phyloP scores from a whole-genome alignment of 1,140 invertebrate species.

The Trichonephila clavata region DNA sequence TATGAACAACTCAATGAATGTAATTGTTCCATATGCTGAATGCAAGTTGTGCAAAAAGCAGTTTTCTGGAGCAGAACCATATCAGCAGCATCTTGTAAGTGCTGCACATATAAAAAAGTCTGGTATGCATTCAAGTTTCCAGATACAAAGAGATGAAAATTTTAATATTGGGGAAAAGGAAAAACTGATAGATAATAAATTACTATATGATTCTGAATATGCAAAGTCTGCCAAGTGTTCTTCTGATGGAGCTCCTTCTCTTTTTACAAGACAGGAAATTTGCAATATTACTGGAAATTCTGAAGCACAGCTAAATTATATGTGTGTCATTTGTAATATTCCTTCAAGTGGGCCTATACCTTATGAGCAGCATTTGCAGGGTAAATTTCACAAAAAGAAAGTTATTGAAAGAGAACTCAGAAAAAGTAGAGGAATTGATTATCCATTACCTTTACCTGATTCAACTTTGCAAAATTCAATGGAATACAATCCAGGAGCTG shows the following conservation, averaged over 20 bases:
- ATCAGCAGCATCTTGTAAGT: constrained; percentile 45
- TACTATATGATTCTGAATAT: neutral
- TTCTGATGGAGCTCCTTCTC: neutral
- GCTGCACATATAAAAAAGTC: constrained; percentile 26
- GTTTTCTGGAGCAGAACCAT: constrained; percentile 35
- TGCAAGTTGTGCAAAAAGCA: constrained; percentile 17
- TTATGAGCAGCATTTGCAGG: constrained; percentile 26
- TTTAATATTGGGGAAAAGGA: neutral
- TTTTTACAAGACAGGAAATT: neutral
- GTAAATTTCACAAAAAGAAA: constrained; percentile 22
- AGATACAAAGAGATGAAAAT: neutral
- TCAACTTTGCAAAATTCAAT: neutral
- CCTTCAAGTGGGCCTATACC: constrained; percentile 7
- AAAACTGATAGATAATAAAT: neutral
- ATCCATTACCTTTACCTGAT: neutral
- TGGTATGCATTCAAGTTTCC: neutral
- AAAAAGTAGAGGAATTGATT: neutral
- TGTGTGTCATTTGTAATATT: constrained; percentile 11
- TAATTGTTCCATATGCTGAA: neutral
- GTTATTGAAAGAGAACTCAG: neutral
- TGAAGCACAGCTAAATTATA: neutral
- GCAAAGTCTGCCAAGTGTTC: neutral
- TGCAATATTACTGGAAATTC: neutral
- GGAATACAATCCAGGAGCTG: neutral
- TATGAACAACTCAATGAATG: neutral